Evolutionary conservation across 2,888 invertebrate species (phyloP), one percentile per base, ranked within the genome.

Genomic region (Brachypterus glaber): DNA sequence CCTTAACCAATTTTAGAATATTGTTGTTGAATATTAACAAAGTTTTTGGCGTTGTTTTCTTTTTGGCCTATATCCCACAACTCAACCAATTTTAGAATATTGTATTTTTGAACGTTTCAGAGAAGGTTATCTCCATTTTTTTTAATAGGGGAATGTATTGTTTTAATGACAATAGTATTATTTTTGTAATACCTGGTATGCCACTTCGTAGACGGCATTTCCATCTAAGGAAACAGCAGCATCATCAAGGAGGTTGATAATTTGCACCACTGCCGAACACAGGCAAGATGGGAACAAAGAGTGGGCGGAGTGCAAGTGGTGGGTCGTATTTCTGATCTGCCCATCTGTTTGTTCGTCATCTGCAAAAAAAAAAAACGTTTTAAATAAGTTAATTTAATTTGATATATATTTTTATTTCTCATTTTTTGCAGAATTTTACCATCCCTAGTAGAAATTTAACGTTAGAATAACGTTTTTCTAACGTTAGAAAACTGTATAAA

Each of bases 261-360:
- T 92, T 62, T 89, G 89, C 36, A 97, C 83, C 0, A 95, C 93
- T 0, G 96, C 91, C 0, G 93, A 88, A 62, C 98, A 96, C 15
- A 99, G 70, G 30, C 88, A 90, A 1, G 98, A 97, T 1, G 98
- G 98, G 64, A 99, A 98, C 24, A 98, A 71, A 0, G 93, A 89
- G 52, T 95, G 88, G 0, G 95, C 93, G 2, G 91, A 83, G 60
- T 93, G 90, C 3, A 90, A 74, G 58, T 89, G 89, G 53, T 89
- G 87, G 0, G 82, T 75, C 2, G 80, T 67, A 48, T 77, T 79
- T 27, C 87, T 73, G 1, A 80, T 74, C 60, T 85, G 85, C 7
- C 74, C 76, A 46, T 65, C 54, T 50, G 66, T 50, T 69, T 73
- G 60, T 65, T 75, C 78, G 67, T 73, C 74, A 30, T 54, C 54